Percentiles rank a stretch among this genome's conserved stretches.
These are phyloP conservation scores for Malacoctenus gilli DNA, from an alignment of 2,797 vertebrate genomes.

Conservation along the genomic window DNA sequence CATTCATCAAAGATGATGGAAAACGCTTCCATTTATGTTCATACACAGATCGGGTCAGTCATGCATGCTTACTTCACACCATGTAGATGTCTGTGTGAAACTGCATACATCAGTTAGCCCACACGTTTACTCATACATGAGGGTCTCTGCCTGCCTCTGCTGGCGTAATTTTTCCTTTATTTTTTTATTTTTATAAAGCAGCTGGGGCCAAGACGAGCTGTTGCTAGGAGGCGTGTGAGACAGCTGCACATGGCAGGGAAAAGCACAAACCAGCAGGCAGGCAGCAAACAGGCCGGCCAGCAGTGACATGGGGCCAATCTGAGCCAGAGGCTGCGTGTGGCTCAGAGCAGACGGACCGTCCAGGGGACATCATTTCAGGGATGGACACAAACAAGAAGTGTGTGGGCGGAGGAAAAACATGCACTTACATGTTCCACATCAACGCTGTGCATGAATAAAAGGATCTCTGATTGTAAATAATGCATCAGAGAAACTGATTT, in stretches of 20 bases:
- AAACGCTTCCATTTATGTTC: slow-evolving; percentile 24
- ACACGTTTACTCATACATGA: slow-evolving; percentile 8
- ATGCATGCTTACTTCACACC: no score
- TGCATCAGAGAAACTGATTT: no score
- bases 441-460: not conserved
- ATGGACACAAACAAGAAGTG: slow-evolving; percentile 8
- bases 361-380: slow-evolving; percentile 2
- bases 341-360: not conserved
- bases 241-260: slow-evolving; percentile 56
- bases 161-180: slow-evolving; percentile 4
- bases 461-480: no score
- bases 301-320: slow-evolving; percentile 34
- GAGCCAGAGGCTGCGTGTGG: slow-evolving; percentile 25
- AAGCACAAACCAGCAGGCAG: slow-evolving; percentile 41
- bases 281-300: slow-evolving; percentile 37
- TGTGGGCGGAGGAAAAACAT: not conserved
- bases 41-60: not conserved
- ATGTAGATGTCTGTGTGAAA: not conserved
- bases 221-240: slow-evolving; percentile 56
- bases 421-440: not conserved
- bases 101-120: not conserved
- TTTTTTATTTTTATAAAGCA: slow-evolving; percentile 25
- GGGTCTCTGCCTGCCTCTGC: slow-evolving; percentile 15
- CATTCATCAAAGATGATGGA: slow-evolving; percentile 37
- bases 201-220: slow-evolving; percentile 39